Conservation (phyloP, 2,797 vertebrate species). For the Morus bassanus region DNA sequence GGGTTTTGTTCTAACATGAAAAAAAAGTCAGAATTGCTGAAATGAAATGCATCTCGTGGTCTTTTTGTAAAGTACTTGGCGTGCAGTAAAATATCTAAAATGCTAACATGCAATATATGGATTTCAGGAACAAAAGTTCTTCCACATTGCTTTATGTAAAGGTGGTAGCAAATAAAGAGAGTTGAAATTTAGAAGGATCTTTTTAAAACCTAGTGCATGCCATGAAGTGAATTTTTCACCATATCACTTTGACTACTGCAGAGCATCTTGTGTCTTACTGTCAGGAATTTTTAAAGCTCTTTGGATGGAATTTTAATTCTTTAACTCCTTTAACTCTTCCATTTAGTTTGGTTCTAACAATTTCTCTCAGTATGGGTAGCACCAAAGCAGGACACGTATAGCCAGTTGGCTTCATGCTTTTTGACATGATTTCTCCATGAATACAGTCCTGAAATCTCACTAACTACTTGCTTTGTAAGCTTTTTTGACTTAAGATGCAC, state of each 20-base stretch:
- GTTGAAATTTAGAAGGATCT: background rate
- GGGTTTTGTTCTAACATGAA: background rate
- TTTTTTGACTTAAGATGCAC: background rate
- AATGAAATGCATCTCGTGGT: background rate
- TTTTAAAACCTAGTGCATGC: background rate
- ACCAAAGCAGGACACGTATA: background rate
- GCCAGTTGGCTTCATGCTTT: background rate
- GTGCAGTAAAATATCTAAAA: background rate
- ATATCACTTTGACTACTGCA: background rate
- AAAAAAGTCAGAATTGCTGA: background rate
- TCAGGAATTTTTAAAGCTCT: background rate
- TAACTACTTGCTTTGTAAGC: background rate
- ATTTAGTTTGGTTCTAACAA: background rate
- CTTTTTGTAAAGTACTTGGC: background rate
- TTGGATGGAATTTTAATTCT: background rate
- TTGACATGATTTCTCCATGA: background rate
- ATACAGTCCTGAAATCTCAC: background rate
- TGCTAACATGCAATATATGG: background rate
- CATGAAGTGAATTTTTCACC: background rate
- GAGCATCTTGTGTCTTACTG: background rate
- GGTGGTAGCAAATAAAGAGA: background rate
- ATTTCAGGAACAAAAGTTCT: background rate
- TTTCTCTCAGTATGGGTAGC: background rate
- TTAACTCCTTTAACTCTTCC: background rate
- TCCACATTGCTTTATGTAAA: background rate